These are phyloP conservation scores for Labeo calbasu DNA, from an alignment of 2,797 vertebrate species.

Conservation along the genomic window DNA sequence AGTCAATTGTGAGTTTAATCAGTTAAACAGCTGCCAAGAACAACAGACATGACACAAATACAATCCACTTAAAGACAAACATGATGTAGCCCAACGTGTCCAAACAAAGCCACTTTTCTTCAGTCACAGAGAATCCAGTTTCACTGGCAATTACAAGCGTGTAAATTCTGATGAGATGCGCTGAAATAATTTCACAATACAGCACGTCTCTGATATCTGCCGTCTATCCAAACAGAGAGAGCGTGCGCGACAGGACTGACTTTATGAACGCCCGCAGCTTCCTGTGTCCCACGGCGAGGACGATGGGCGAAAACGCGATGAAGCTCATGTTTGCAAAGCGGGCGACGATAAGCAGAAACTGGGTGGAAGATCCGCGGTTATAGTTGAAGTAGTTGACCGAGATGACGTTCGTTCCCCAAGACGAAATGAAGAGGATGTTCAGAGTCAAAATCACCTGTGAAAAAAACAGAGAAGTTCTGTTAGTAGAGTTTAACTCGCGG, in stretches of 20 bases:
- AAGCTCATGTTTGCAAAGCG: constrained; percentile 80
- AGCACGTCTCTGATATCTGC: not conserved
- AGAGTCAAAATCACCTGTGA: constrained; percentile 80
- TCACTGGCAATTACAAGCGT: not conserved
- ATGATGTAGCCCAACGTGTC: not conserved
- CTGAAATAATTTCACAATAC: not conserved
- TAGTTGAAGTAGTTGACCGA: constrained; percentile 85
- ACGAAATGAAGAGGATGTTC: constrained; percentile 78
- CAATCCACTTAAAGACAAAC: not conserved
- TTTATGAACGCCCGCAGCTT: constrained; percentile 73
- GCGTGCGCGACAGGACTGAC: constrained; percentile 55
- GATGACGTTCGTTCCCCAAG: constrained; percentile 82
- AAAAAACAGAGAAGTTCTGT: not conserved
- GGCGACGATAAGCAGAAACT: constrained; percentile 75
- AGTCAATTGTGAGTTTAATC: not conserved
- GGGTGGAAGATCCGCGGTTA: constrained; percentile 66
- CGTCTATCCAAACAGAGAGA: not conserved
- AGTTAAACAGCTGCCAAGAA: not conserved
- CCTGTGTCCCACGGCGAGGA: constrained; percentile 79
- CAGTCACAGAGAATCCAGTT: not conserved
- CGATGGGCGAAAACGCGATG: constrained; percentile 77
- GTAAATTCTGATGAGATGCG: not conserved
- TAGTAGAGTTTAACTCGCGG: not conserved
- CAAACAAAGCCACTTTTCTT: not conserved
- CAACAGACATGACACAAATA: not conserved